These are phyloP conservation scores for Lates japonicus DNA, from an alignment of 2,797 vertebrate species.

Conservation along the genomic window DNA sequence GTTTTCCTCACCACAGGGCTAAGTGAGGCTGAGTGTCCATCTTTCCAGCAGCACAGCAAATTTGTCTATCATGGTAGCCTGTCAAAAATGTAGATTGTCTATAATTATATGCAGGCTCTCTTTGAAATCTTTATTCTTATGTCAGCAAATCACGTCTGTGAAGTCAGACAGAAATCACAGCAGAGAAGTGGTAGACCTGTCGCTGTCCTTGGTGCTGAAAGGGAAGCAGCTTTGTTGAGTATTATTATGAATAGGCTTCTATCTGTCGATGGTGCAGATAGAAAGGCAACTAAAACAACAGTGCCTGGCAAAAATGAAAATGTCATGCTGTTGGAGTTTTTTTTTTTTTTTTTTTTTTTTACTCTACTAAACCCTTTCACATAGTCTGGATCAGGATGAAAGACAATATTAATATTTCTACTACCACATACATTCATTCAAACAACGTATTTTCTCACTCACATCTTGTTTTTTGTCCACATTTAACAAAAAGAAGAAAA, in stretches of 20 bases:
- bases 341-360: no score
- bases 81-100: slow-evolving; percentile 6
- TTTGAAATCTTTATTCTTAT: background rate
- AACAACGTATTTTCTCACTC: background rate
- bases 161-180: background rate
- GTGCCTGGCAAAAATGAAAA: no score
- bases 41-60: slow-evolving; percentile 10
- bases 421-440: background rate
- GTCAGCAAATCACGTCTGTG: background rate
- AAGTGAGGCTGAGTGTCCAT: background rate
- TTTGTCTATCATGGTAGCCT: background rate
- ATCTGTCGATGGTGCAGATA: slow-evolving; percentile 1
- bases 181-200: background rate
- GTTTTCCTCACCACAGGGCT: background rate
- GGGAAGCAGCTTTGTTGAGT: background rate
- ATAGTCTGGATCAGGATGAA: no score
- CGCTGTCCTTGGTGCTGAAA: slow-evolving; percentile 38
- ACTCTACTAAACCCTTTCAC: no score
- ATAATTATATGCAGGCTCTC: background rate
- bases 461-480: no score
- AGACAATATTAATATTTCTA: background rate
- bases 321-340: no score
- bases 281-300: no score
- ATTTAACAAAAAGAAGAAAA: no score
- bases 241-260: background rate